phyloP scores from a whole-genome alignment of 2,113 vertebrate species.

The Taxidea taxus region DNA sequence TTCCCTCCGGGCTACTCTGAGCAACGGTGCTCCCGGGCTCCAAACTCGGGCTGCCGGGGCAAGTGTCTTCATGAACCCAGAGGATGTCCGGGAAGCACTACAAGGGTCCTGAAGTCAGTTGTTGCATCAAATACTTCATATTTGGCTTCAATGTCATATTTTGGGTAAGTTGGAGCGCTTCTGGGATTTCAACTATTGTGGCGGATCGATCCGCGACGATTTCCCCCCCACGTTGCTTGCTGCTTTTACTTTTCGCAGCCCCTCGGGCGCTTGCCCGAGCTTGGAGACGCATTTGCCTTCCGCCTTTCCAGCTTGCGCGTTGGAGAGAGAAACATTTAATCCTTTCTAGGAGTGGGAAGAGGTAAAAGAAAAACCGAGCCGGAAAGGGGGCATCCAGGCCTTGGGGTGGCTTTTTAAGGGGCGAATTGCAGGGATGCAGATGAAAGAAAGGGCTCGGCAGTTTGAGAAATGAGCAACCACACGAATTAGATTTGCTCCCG shows the following conservation, averaged over 20 bases:
- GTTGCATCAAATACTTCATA: constrained; percentile 99
- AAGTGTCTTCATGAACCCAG: constrained; percentile 83
- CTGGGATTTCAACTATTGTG: neutral
- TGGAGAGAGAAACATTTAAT: constrained; percentile 21
- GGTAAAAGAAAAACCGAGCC: neutral
- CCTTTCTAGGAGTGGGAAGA: constrained; percentile 60
- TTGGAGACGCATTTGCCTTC: neutral
- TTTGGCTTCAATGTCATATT: constrained; percentile 99
- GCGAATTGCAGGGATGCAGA: neutral
- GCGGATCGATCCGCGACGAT: neutral
- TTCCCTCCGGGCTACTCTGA: constrained; percentile 19
- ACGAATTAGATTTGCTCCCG: neutral
- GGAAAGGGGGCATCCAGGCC: constrained; percentile 50
- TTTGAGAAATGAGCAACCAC: constrained; percentile 26
- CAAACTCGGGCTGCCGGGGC: constrained; percentile 66
- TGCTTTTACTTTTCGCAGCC: constrained; percentile 46
- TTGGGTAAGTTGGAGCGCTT: constrained; percentile 90
- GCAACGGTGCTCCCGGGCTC: constrained; percentile 39
- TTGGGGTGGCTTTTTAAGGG: constrained; percentile 35
- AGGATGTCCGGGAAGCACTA: constrained; percentile 99
- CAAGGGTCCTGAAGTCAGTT: constrained; percentile 99
- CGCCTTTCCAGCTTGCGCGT: neutral
- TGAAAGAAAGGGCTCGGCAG: constrained; percentile 47
- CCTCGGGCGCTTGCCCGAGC: neutral
- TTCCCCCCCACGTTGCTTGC: neutral